Conservation (phyloP, 2,888 invertebrate species). For the Enchytraeus crypticus region DNA sequence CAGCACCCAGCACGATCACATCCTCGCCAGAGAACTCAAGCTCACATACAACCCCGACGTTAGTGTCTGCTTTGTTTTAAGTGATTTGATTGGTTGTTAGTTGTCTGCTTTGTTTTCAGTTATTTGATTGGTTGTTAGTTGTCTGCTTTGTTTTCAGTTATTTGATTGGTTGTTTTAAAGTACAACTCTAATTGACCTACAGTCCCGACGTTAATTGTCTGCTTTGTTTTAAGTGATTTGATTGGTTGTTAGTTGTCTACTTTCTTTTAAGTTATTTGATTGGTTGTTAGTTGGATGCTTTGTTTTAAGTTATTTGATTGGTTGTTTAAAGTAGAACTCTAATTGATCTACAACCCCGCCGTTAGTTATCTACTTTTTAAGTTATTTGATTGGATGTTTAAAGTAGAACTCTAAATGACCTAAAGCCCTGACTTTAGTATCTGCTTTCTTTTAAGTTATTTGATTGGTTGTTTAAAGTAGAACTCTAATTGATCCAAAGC, state of each 20-base stretch:
- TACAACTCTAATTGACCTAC: slow-evolving; percentile 21
- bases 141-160: not conserved
- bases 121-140: not conserved
- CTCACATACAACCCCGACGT: slow-evolving; percentile 13
- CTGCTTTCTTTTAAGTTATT: too few relatives aligned
- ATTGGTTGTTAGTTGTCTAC: too few relatives aligned
- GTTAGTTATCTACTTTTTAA: slow-evolving; percentile 1
- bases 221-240: too few relatives aligned
- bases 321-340: slow-evolving; percentile 18
- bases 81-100: not conserved
- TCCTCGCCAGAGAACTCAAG: slow-evolving; percentile 22
- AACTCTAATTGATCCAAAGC: not conserved
- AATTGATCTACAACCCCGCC: slow-evolving; percentile 12
- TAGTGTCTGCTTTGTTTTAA: not conserved
- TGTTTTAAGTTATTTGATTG: not conserved
- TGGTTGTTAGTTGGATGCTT: not conserved
- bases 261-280: too few relatives aligned
- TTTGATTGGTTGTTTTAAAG: not conserved
- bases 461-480: not conserved
- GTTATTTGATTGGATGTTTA: too few relatives aligned
- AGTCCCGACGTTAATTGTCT: slow-evolving; percentile 1
- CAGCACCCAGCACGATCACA: slow-evolving; percentile 13
- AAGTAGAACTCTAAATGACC: too few relatives aligned
- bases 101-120: not conserved
- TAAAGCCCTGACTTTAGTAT: too few relatives aligned